A percentile compares a stretch with the other conserved stretches of the same genome.
phyloP scores from a whole-genome alignment of 1,140 invertebrate species.

The Probaryconus sp. region DNA sequence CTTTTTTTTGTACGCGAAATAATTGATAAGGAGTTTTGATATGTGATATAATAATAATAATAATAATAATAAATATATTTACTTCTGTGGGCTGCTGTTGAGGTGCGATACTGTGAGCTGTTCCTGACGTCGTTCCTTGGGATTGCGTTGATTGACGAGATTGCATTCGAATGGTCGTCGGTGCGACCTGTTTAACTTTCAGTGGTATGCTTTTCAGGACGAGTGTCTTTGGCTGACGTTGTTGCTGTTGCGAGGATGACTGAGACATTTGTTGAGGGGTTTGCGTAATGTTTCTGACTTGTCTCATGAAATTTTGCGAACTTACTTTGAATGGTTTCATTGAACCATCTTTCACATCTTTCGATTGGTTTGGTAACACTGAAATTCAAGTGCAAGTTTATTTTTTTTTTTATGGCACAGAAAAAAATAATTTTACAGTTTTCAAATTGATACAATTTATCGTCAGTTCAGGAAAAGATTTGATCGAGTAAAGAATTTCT shows the following conservation, averaged over 20 bases:
- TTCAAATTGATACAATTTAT: too few species aligned
- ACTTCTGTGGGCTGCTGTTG: conserved; percentile 75
- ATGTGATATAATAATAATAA: too few species aligned
- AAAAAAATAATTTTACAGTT: too few species aligned
- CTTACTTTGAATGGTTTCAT: conserved; percentile 70
- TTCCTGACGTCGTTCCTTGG: conserved; percentile 37
- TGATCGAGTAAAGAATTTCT: too few species aligned
- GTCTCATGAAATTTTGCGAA: conserved; percentile 68
- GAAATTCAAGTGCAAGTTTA: conserved; percentile 15
- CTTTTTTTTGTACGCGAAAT: too few species aligned
- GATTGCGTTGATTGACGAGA: conserved; percentile 53
- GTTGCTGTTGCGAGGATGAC: conserved; percentile 31
- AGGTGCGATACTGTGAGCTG: conserved; percentile 65
- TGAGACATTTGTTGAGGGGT: conserved; percentile 41
- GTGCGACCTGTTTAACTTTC: conserved; percentile 73
- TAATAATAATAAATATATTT: too few species aligned
- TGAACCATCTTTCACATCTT: conserved; percentile 43
- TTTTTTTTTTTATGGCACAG: too few species aligned
- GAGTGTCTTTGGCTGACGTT: conserved; percentile 72
- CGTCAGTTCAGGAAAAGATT: too few species aligned
- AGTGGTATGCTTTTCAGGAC: conserved; percentile 74
- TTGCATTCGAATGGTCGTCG: conserved; percentile 73
- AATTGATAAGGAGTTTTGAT: too few species aligned
- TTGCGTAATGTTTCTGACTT: conserved; percentile 69
- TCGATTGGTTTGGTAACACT: conserved; percentile 64